These are phyloP conservation scores for Trichogramma dendrolimi DNA, from an alignment of 2,888 invertebrate genomes.

Conservation along the genomic window DNA sequence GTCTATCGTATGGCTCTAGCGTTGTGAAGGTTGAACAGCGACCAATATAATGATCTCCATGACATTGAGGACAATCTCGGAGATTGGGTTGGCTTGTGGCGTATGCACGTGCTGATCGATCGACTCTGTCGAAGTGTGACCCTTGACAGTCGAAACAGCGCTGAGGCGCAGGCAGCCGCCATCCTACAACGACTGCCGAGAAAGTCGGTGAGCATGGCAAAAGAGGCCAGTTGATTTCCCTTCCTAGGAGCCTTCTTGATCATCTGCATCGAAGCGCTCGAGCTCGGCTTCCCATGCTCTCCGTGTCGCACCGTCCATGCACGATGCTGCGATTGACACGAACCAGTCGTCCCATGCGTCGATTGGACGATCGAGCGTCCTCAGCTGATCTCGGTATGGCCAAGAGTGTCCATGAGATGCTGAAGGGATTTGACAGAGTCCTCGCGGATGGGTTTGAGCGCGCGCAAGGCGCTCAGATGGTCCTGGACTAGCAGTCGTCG, in stretches of 20 bases:
- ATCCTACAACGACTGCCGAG: not conserved
- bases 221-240: no score
- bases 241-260: no score
- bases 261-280: not conserved
- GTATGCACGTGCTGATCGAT: not conserved
- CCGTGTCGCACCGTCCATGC: not conserved
- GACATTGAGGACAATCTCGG: not conserved
- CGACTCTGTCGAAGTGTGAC: not conserved
- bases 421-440: not conserved
- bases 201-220: not conserved
- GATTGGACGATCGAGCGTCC: not conserved
- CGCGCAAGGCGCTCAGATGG: not conserved
- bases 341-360: slow-evolving; percentile 3
- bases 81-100: not conserved
- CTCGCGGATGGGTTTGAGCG: not conserved
- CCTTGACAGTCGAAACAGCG: not conserved
- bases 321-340: not conserved
- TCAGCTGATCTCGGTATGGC: not conserved
- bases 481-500: not conserved
- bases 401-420: not conserved
- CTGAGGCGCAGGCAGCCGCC: not conserved
- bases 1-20: not conserved
- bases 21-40: not conserved
- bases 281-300: slow-evolving; percentile 1
- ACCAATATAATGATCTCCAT: no score